phyloP scores from a whole-genome alignment of 2,797 vertebrate genomes.

The Poliocrania exsul region DNA sequence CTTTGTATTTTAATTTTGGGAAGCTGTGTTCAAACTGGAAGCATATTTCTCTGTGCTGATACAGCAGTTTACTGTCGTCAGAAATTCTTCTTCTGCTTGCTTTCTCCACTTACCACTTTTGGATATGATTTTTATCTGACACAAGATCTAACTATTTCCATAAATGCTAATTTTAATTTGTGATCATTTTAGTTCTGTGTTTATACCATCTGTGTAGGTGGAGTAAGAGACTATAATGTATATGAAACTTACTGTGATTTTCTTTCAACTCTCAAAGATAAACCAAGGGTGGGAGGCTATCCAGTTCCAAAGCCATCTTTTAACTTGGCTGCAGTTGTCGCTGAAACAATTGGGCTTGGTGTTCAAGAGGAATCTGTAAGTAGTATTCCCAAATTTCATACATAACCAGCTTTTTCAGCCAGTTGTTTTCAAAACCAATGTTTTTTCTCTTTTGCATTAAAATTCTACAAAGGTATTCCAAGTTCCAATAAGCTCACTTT shows the following conservation, averaged over 20 bases:
- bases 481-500: neutral
- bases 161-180: neutral
- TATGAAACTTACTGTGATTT: neutral
- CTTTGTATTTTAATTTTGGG: neutral
- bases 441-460: neutral
- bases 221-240: neutral
- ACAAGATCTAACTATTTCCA: neutral
- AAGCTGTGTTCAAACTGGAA: neutral
- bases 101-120: neutral
- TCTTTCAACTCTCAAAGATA: constrained; percentile 66
- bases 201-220: neutral
- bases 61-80: neutral
- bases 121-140: neutral
- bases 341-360: constrained; percentile 87
- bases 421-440: neutral
- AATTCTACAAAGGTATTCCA: neutral
- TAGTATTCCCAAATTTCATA: constrained; percentile 15
- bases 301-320: constrained; percentile 68
- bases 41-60: neutral
- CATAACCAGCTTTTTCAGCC: neutral
- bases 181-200: neutral
- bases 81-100: neutral
- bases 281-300: constrained; percentile 47
- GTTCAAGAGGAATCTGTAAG: constrained; percentile 79
- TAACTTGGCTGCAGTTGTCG: constrained; percentile 78